Conservation (phyloP, 1,140 invertebrate genomes). For the Solenopsis fugax region DNA sequence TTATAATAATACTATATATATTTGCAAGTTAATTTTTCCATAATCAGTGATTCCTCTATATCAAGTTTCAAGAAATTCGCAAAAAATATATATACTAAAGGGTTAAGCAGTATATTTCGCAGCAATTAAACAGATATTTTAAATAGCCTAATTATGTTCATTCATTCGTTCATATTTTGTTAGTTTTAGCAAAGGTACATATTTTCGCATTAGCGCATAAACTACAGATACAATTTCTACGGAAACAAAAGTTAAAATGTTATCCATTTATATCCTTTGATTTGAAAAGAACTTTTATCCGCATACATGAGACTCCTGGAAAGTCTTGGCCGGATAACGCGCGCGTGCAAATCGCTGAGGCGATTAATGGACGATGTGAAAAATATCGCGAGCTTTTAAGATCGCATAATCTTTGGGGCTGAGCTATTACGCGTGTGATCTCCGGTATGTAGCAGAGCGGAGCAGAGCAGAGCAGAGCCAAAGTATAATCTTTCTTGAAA, state of each 20-base stretch:
- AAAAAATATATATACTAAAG: no score
- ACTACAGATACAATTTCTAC: not conserved
- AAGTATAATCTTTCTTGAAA: conserved; percentile 61
- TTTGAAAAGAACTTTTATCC: not conserved
- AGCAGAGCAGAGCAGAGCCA: conserved; percentile 32
- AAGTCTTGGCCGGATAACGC: not conserved
- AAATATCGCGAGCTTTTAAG: conserved; percentile 42
- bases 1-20: no score
- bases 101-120: no score
- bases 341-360: conserved; percentile 17
- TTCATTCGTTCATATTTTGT: no score
- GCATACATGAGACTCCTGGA: not conserved
- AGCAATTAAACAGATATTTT: not conserved
- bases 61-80: no score
- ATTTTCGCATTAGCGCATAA: not conserved
- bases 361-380: conserved; percentile 17
- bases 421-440: conserved; percentile 34
- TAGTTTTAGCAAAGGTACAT: not conserved
- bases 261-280: conserved; percentile 3
- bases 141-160: not conserved
- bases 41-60: no score
- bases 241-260: not conserved
- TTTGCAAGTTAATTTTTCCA: no score
- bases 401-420: conserved; percentile 58
- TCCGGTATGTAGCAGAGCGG: conserved; percentile 8